These are phyloP conservation scores for Parazoanthus atlanticus DNA, from an alignment of 92 coral and sea anemone genomes.

Conservation along the genomic window DNA sequence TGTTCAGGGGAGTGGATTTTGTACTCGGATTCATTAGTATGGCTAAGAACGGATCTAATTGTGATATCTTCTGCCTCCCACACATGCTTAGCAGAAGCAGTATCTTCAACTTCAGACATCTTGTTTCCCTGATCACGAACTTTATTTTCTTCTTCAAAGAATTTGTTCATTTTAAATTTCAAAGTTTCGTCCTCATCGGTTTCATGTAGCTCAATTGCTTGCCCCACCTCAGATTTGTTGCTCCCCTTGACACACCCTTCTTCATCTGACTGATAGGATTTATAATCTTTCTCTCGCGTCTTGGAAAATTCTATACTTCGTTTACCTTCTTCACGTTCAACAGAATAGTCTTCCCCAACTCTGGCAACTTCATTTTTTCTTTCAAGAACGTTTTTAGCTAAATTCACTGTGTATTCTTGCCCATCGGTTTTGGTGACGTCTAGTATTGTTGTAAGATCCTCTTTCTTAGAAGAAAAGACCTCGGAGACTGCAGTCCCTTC, in stretches of 20 bases:
- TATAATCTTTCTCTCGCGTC: not conserved
- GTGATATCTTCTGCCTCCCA: not conserved
- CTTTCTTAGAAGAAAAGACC: not conserved
- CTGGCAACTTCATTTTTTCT: not conserved
- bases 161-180: constrained; percentile 29
- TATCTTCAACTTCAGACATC: not conserved
- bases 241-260: not conserved
- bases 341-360: not conserved
- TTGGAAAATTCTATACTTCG: not conserved
- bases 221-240: not conserved
- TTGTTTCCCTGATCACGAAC: not conserved
- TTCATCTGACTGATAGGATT: not conserved
- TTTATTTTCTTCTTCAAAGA: constrained; percentile 31
- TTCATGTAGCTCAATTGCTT: not conserved
- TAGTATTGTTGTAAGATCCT: not conserved
- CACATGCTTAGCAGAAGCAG: not conserved
- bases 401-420: not conserved
- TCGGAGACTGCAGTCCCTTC: not conserved
- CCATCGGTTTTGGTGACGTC: not conserved
- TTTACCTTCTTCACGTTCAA: not conserved
- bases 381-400: not conserved
- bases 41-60: not conserved
- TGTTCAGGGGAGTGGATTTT: not conserved
- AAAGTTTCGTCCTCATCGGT: constrained; percentile 11
- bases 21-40: not conserved